A percentile compares a stretch with the other conserved stretches of the same genome.
These are phyloP conservation scores for Barnardius zonarius DNA, from an alignment of 2,113 vertebrate species.

Conservation along the genomic window DNA sequence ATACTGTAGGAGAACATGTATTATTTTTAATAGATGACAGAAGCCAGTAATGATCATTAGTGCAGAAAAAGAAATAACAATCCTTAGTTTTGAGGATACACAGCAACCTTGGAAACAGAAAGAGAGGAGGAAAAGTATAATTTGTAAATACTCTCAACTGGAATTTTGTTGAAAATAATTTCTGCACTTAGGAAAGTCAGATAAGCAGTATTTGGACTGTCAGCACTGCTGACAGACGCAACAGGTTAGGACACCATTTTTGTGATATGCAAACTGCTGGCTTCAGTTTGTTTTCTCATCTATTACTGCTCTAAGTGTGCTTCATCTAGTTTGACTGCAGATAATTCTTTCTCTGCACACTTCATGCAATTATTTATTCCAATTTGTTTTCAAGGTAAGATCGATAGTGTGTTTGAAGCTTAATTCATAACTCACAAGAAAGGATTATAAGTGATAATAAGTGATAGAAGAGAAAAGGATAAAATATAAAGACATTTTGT, in stretches of 20 bases:
- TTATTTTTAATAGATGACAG: not conserved
- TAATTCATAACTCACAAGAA: not conserved
- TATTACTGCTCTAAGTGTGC: not conserved
- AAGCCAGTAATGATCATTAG: not conserved
- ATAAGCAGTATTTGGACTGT: not conserved
- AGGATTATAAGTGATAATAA: not conserved
- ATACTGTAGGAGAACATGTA: not conserved
- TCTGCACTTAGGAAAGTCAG: not conserved
- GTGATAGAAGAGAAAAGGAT: not conserved
- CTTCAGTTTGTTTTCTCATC: not conserved
- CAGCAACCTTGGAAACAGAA: not conserved
- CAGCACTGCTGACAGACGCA: not conserved
- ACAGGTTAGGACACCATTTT: not conserved
- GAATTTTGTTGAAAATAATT: not conserved
- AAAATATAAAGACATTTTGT: not conserved
- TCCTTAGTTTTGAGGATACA: not conserved
- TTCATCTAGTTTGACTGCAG: not conserved
- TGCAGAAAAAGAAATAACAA: not conserved
- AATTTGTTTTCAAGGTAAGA: not conserved
- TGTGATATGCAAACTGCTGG: not conserved
- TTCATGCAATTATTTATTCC: not conserved
- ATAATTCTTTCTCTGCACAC: not conserved
- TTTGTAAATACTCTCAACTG: not conserved
- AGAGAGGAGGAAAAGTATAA: not conserved
- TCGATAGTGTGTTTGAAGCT: not conserved